Evolutionary conservation across 2,797 vertebrate species (phyloP).

Genomic region (Enteromius afrohamiltoni): DNA sequence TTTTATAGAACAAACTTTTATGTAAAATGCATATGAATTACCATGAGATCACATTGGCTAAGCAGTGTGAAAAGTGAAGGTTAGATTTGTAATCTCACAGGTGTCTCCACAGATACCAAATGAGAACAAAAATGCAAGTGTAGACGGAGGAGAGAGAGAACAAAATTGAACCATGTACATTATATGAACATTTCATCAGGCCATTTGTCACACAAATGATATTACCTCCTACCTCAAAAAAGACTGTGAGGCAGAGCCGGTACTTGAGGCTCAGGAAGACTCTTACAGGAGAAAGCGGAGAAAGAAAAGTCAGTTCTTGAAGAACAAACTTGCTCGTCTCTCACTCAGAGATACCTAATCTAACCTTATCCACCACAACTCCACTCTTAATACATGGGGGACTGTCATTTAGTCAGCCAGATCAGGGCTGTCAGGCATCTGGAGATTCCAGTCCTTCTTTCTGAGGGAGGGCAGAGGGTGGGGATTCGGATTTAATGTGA

Average conservation of each 20-base stretch:
- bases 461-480: slow-evolving; percentile 55
- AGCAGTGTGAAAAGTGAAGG: slow-evolving; percentile 2
- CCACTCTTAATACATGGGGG: slow-evolving; percentile 26
- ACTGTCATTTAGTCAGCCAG: slow-evolving; percentile 50
- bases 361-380: slow-evolving; percentile 40
- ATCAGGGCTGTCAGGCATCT: slow-evolving; percentile 53
- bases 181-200: slow-evolving; percentile 59
- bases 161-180: slow-evolving; percentile 52
- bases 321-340: slow-evolving; percentile 32
- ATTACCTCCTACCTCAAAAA: slow-evolving; percentile 51
- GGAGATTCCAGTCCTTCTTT: slow-evolving; percentile 60
- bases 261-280: slow-evolving; percentile 37
- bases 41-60: background rate
- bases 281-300: slow-evolving; percentile 36
- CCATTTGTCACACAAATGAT: slow-evolving; percentile 53
- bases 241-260: slow-evolving; percentile 32
- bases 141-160: slow-evolving; percentile 23
- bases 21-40: no score
- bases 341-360: slow-evolving; percentile 29
- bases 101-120: slow-evolving; percentile 41
- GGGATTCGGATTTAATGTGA: slow-evolving; percentile 66
- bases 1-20: no score
- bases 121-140: slow-evolving; percentile 25
- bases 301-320: slow-evolving; percentile 23
- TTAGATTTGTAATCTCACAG: slow-evolving; percentile 34